Conservation (phyloP, 2,888 invertebrate species). For the Lepeophtheirus nordmannii region DNA sequence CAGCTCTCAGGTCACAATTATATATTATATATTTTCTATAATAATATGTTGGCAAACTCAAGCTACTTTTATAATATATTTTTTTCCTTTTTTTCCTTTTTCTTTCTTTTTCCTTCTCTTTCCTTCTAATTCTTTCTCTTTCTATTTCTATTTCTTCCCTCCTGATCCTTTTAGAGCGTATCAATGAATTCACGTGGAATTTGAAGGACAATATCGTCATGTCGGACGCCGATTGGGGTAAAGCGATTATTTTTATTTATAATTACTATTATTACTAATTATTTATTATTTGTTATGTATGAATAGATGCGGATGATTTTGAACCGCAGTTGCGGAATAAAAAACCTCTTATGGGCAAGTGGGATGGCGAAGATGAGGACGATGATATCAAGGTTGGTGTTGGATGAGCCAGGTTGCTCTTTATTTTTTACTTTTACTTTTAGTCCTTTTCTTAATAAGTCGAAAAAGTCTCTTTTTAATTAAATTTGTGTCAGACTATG, state of each 20-base stretch:
- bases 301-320: slow-evolving; percentile 21
- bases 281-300: not conserved
- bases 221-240: slow-evolving; percentile 5
- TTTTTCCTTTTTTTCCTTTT: too few species aligned
- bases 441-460: too few species aligned
- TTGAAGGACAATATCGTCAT: slow-evolving; percentile 6
- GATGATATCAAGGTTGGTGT: slow-evolving; percentile 13
- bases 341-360: not conserved
- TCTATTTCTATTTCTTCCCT: not conserved
- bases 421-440: too few species aligned
- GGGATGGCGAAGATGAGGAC: slow-evolving; percentile 22
- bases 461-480: too few species aligned
- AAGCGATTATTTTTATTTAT: not conserved
- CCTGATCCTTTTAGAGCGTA: not conserved
- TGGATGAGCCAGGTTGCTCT: too few species aligned
- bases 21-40: too few species aligned
- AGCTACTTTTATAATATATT: too few species aligned
- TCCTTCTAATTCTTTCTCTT: slow-evolving; percentile 11
- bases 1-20: too few species aligned
- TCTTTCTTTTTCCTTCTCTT: not conserved
- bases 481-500: too few species aligned
- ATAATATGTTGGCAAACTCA: too few species aligned
- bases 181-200: slow-evolving; percentile 6
- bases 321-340: slow-evolving; percentile 4
- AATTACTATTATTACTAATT: not conserved